A percentile compares a stretch with the other conserved stretches of the same genome.
Evolutionary conservation across 1,140 invertebrate genomes (phyloP).

Genomic region (Achroia grisella): DNA sequence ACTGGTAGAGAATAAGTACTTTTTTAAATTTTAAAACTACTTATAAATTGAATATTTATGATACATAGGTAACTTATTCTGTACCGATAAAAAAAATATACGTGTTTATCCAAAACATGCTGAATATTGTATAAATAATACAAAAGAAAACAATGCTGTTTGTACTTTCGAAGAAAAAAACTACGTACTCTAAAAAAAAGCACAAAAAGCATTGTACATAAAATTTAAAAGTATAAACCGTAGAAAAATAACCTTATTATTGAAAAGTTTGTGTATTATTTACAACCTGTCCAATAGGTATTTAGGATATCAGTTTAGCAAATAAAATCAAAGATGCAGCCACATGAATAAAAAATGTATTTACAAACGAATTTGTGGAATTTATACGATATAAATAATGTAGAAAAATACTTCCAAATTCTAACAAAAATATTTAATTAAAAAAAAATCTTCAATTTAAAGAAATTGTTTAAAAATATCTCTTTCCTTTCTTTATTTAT

Average conservation of each 20-base stretch:
- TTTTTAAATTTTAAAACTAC: no score
- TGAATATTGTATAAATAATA: conserved; percentile 2
- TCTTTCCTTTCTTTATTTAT: no score
- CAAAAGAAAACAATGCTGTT: conserved; percentile 11
- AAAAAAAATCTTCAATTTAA: no score
- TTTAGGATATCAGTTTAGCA: conserved; percentile 12
- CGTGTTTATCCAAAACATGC: conserved; percentile 9
- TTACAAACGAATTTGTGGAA: conserved; percentile 12
- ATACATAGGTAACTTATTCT: conserved; percentile 2
- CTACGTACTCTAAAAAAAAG: conserved; percentile 4
- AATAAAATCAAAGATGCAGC: conserved; percentile 13
- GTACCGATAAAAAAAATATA: neutral
- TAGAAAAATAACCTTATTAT: neutral
- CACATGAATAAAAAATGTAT: conserved; percentile 12
- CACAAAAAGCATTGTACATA: conserved; percentile 15
- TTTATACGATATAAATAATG: neutral
- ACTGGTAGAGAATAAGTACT: conserved; percentile 4
- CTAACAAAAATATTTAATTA: no score
- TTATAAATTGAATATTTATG: no score
- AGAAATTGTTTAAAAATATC: no score
- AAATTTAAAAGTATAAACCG: neutral
- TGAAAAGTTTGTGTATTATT: neutral
- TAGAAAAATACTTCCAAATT: no score
- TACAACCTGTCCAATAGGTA: conserved; percentile 11
- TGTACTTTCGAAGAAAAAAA: conserved; percentile 8